Evolutionary conservation across 2,113 vertebrate species (phyloP).

Genomic region (Oryzias javanicus): DNA sequence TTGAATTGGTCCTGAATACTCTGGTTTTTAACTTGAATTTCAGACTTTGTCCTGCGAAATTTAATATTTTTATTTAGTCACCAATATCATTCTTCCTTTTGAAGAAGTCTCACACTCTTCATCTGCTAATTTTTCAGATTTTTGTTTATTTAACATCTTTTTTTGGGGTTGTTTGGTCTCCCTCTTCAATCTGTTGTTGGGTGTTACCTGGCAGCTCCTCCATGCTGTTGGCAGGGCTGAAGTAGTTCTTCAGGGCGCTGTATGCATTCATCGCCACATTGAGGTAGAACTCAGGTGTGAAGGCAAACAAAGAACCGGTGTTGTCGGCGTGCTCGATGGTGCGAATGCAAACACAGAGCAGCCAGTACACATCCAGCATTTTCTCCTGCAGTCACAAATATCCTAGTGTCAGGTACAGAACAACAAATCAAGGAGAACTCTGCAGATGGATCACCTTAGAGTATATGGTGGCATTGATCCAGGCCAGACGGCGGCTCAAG

Average conservation of each 20-base stretch:
- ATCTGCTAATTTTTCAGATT: too few species aligned
- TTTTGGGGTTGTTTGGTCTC: too few species aligned
- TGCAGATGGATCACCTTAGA: conserved; percentile 79
- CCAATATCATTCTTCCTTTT: too few species aligned
- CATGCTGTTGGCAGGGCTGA: conserved; percentile 92
- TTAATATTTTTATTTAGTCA: too few species aligned
- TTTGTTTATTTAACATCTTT: too few species aligned
- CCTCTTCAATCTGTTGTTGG: too few species aligned
- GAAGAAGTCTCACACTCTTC: too few species aligned
- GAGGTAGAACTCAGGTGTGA: conserved; percentile 96
- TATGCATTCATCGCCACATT: conserved; percentile 98
- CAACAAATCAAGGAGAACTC: neutral
- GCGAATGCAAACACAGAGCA: conserved; percentile 88
- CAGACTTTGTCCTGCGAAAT: too few species aligned
- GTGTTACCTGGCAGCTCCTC: conserved; percentile 87
- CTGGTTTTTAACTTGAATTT: too few species aligned
- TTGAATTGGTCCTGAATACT: too few species aligned
- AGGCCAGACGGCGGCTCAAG: conserved; percentile 92
- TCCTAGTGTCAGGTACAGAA: neutral
- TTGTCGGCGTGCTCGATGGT: conserved; percentile 89
- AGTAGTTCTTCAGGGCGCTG: conserved; percentile 98
- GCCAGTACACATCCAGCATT: conserved; percentile 97
- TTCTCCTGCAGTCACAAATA: conserved; percentile 82
- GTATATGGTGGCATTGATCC: conserved; percentile 99
- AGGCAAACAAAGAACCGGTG: conserved; percentile 88